Evolutionary conservation across 1,140 invertebrate genomes (phyloP).

Genomic region (Harlomillsia oculata): DNA sequence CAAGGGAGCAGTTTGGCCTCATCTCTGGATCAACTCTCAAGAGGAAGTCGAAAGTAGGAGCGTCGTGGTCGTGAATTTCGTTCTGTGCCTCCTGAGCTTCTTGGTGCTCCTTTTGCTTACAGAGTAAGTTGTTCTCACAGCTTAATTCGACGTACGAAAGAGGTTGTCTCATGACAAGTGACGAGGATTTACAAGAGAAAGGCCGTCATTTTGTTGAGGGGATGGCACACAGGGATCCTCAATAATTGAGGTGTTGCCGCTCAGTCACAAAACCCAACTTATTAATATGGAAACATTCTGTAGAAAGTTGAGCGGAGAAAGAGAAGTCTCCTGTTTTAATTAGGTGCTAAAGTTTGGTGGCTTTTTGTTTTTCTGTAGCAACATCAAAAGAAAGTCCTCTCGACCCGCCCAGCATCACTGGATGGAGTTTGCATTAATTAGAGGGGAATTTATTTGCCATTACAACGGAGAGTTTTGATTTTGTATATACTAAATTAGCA

Average conservation of each 20-base stretch:
- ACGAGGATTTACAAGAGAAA: too few species aligned
- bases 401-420: too few species aligned
- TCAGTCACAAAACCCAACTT: conserved; percentile 22
- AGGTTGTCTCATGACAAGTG: too few species aligned
- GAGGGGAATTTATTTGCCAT: conserved; percentile 34
- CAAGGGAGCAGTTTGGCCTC: too few species aligned
- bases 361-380: conserved; percentile 31
- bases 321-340: conserved; percentile 33
- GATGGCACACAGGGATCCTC: conserved; percentile 16
- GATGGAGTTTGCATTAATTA: conserved; percentile 33
- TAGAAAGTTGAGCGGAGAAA: conserved; percentile 29
- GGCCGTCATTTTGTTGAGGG: too few species aligned
- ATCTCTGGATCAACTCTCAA: too few species aligned
- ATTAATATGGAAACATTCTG: conserved; percentile 33
- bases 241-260: conserved; percentile 26
- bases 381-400: conserved; percentile 15
- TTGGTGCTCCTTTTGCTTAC: neutral
- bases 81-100: neutral
- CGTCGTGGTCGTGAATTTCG: neutral
- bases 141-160: too few species aligned
- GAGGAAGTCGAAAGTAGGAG: neutral
- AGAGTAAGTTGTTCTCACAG: too few species aligned
- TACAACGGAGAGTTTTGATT: conserved; percentile 34
- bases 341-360: conserved; percentile 35
- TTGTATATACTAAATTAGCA: conserved; percentile 30